Conservation (phyloP, 1,140 invertebrate species). For the Pseudachorutes palmiensis region DNA sequence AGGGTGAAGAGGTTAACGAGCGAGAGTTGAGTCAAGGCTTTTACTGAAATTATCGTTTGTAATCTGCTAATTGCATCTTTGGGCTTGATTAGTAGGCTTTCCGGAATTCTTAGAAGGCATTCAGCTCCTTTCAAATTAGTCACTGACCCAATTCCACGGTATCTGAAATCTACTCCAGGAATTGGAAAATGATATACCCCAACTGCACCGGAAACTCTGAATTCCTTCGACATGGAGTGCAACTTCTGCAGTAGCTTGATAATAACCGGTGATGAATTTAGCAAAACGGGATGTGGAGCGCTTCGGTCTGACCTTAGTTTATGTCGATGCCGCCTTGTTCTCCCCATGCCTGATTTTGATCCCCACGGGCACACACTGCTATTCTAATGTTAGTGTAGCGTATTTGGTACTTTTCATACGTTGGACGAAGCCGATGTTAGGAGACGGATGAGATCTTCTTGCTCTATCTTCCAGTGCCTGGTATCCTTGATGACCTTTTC, state of each 20-base stretch:
- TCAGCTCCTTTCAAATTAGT: not conserved
- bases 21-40: not conserved
- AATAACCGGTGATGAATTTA: not conserved
- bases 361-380: no score
- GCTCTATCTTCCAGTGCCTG: not conserved
- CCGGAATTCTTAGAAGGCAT: slow-evolving; percentile 15
- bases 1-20: slow-evolving; percentile 25
- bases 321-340: not conserved
- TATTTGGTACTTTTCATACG: not conserved
- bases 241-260: not conserved
- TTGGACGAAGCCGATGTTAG: not conserved
- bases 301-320: not conserved
- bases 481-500: not conserved
- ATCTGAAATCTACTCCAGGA: not conserved
- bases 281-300: not conserved
- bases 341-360: not conserved
- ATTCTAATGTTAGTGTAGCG: not conserved
- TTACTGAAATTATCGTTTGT: not conserved
- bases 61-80: not conserved
- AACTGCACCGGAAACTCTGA: not conserved
- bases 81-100: slow-evolving; percentile 23
- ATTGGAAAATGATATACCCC: not conserved
- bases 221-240: not conserved
- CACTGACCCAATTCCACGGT: slow-evolving; percentile 24
- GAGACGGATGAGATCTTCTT: not conserved